phyloP scores from a whole-genome alignment of 1,140 invertebrate genomes.

The Bemisia tabaci region DNA sequence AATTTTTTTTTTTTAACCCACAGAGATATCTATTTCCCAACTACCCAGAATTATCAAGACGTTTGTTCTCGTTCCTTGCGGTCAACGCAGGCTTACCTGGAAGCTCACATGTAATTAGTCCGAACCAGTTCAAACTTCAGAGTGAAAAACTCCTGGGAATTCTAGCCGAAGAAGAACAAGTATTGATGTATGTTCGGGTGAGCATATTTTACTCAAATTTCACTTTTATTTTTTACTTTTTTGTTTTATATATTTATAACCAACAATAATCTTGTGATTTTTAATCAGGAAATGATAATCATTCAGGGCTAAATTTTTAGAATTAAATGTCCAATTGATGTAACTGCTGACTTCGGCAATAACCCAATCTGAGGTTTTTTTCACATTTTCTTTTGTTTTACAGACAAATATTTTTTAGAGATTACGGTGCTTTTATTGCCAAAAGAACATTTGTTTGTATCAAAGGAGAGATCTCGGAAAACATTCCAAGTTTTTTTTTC shows the following conservation, averaged over 20 bases:
- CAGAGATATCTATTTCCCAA: conserved; percentile 62
- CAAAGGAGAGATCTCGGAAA: no score
- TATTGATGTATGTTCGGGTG: conserved; percentile 48
- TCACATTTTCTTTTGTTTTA: no score
- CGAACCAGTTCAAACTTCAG: conserved; percentile 48
- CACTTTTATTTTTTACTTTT: no score
- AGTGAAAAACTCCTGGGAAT: conserved; percentile 53
- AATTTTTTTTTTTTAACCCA: conserved; percentile 19
- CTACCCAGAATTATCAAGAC: conserved; percentile 52
- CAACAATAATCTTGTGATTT: conserved; percentile 3
- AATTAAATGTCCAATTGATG: no score
- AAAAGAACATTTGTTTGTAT: no score
- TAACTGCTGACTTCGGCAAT: no score
- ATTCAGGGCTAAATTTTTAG: no score
- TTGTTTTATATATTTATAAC: no score
- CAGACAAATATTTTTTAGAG: no score
- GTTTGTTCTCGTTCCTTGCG: conserved; percentile 49
- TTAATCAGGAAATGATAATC: background rate
- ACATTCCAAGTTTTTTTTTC: no score
- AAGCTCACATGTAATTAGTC: conserved; percentile 39
- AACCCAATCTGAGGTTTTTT: no score
- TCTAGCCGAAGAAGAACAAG: conserved; percentile 44
- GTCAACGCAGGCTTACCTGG: conserved; percentile 38
- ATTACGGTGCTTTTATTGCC: no score
- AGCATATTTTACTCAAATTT: conserved; percentile 12